Evolutionary conservation across 2,113 vertebrate genomes (phyloP).

Genomic region (Malurus alboscapulatus): DNA sequence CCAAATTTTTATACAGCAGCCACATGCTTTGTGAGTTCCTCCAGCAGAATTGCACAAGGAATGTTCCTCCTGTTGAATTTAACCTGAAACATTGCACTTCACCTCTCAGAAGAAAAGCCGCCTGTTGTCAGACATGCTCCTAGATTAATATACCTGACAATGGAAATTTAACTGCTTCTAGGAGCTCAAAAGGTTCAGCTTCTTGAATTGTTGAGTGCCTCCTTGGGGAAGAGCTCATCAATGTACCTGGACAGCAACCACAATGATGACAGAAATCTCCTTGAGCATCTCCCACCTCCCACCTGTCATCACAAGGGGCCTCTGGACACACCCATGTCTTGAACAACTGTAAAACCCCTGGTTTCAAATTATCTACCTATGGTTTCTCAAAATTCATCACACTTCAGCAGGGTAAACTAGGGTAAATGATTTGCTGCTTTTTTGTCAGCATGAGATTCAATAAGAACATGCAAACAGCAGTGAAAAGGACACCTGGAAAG

Average conservation of each 20-base stretch:
- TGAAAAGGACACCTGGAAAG: background rate
- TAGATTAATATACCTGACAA: background rate
- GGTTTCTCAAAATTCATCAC: background rate
- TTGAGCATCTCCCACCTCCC: background rate
- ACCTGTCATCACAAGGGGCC: background rate
- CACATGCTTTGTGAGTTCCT: background rate
- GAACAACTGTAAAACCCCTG: rapidly evolving
- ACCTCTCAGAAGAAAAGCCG: background rate
- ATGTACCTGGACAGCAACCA: background rate
- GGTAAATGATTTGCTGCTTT: background rate
- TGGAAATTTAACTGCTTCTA: background rate
- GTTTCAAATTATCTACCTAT: background rate
- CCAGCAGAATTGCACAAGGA: background rate
- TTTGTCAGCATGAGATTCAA: background rate
- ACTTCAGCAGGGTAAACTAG: background rate
- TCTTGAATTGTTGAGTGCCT: background rate
- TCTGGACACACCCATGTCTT: rapidly evolving
- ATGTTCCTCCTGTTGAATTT: background rate
- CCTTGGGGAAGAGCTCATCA: background rate
- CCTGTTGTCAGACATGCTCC: background rate
- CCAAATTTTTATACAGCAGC: conserved; percentile 10
- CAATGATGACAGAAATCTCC: background rate
- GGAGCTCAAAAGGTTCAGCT: background rate
- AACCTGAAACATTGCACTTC: background rate
- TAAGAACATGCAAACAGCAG: background rate